Percentiles rank a stretch among this genome's conserved stretches.
These are phyloP conservation scores for Carollia perspicillata DNA, from an alignment of 2,113 vertebrate species.

Conservation along the genomic window DNA sequence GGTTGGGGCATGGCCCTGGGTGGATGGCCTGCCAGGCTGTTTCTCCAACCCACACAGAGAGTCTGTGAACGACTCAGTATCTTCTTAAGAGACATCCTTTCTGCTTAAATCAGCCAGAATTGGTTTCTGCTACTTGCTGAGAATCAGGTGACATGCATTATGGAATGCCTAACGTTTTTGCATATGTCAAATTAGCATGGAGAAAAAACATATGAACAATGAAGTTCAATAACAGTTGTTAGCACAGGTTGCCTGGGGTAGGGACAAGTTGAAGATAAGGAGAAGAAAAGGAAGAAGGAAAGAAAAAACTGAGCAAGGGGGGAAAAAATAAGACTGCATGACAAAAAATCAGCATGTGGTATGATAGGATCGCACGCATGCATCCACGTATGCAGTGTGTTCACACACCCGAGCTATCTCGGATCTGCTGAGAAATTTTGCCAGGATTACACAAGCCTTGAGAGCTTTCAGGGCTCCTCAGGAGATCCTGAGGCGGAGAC, in stretches of 20 bases:
- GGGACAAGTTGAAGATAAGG: not conserved
- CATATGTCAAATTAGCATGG: not conserved
- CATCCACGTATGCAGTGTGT: not conserved
- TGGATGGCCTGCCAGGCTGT: not conserved
- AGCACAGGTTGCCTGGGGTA: not conserved
- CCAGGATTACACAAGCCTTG: not conserved
- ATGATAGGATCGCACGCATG: not conserved
- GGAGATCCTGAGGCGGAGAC: not conserved
- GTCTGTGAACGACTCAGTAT: not conserved
- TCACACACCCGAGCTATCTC: not conserved
- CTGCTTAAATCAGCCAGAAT: not conserved
- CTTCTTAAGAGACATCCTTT: not conserved
- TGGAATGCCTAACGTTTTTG: not conserved
- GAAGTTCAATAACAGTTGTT: not conserved
- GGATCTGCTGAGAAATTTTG: not conserved
- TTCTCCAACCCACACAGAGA: not conserved
- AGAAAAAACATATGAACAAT: slow-evolving; percentile 34
- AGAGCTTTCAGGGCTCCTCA: not conserved
- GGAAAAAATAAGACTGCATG: not conserved
- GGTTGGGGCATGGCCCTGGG: not conserved
- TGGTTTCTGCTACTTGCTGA: slow-evolving; percentile 21
- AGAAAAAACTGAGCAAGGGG: not conserved
- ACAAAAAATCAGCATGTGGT: not conserved
- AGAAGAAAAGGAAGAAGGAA: not conserved
- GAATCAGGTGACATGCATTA: not conserved